Conservation (phyloP, 2,888 invertebrate species). For the Abrostola tripartita region DNA sequence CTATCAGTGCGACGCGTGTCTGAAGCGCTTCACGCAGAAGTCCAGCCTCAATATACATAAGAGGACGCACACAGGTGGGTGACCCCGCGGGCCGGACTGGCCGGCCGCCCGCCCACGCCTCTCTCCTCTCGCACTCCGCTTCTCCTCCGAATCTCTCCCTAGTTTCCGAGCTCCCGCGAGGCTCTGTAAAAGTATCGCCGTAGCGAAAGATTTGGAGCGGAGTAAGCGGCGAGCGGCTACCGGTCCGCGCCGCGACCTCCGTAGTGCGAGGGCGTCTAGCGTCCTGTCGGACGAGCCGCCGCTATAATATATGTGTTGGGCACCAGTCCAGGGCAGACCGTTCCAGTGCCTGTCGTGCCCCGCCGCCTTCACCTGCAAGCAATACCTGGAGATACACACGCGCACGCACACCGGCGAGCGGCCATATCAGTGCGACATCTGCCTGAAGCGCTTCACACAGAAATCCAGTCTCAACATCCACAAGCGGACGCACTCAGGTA, state of each 20-base stretch:
- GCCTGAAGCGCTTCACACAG: slow-evolving; percentile 94
- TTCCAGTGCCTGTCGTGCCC: slow-evolving; percentile 89
- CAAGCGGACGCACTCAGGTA: slow-evolving; percentile 92
- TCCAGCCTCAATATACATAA: slow-evolving; percentile 94
- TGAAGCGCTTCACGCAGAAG: slow-evolving; percentile 94
- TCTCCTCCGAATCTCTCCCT: slow-evolving; percentile 70
- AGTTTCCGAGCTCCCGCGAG: slow-evolving; percentile 33
- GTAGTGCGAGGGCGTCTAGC: slow-evolving; percentile 84
- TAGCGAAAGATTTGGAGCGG: slow-evolving; percentile 76
- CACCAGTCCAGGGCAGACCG: slow-evolving; percentile 89
- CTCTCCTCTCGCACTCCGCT: slow-evolving; percentile 69
- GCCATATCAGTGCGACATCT: slow-evolving; percentile 91
- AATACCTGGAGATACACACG: slow-evolving; percentile 90
- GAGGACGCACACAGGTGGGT: slow-evolving; percentile 92
- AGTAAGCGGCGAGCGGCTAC: slow-evolving; percentile 84
- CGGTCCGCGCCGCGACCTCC: slow-evolving; percentile 84
- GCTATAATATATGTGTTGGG: slow-evolving; percentile 87
- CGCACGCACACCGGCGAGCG: slow-evolving; percentile 89
- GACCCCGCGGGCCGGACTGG: slow-evolving; percentile 85
- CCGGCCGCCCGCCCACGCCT: slow-evolving; percentile 77
- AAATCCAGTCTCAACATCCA: slow-evolving; percentile 95
- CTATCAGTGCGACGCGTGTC: slow-evolving; percentile 92
- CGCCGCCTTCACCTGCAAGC: slow-evolving; percentile 89
- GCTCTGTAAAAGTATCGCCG: slow-evolving; percentile 27
- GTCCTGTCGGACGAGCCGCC: slow-evolving; percentile 81